phyloP scores from a whole-genome alignment of 1,140 invertebrate genomes.

The Zophobas atratus region DNA sequence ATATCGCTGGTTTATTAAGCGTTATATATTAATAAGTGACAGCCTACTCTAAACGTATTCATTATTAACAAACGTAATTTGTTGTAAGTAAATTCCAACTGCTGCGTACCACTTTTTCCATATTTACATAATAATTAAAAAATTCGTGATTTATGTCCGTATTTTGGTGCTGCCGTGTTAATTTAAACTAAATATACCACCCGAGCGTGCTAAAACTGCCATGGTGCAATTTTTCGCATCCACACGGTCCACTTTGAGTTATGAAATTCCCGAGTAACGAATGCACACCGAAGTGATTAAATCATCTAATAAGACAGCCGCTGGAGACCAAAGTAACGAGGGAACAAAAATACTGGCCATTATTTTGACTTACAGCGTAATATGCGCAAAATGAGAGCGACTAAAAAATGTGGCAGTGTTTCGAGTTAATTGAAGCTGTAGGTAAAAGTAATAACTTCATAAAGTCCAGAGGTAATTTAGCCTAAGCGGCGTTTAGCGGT shows the following conservation, averaged over 20 bases:
- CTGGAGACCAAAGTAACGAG: slow-evolving; percentile 38
- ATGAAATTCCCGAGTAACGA: not conserved
- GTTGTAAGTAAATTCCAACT: too few species aligned
- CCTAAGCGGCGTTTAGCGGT: slow-evolving; percentile 33
- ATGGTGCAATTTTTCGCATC: too few species aligned
- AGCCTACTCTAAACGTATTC: too few species aligned
- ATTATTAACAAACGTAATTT: too few species aligned
- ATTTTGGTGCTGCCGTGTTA: too few species aligned
- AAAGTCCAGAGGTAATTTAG: slow-evolving; percentile 45
- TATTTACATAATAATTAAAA: too few species aligned
- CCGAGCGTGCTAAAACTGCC: too few species aligned
- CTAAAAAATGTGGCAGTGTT: slow-evolving; percentile 47
- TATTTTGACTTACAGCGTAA: slow-evolving; percentile 47
- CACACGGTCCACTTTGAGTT: not conserved
- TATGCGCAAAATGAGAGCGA: slow-evolving; percentile 46
- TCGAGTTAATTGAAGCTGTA: slow-evolving; percentile 48
- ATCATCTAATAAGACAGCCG: slow-evolving; percentile 40
- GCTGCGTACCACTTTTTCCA: too few species aligned
- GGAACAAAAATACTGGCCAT: slow-evolving; percentile 43
- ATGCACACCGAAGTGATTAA: slow-evolving; percentile 42
- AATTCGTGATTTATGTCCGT: too few species aligned
- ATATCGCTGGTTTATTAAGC: too few species aligned
- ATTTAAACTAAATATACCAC: too few species aligned
- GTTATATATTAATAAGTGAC: too few species aligned
- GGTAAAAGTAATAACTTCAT: slow-evolving; percentile 46